Percentiles rank a stretch among this genome's conserved stretches.
Conservation (phyloP, 2,113 vertebrate species). For the Probosciger aterrimus region DNA sequence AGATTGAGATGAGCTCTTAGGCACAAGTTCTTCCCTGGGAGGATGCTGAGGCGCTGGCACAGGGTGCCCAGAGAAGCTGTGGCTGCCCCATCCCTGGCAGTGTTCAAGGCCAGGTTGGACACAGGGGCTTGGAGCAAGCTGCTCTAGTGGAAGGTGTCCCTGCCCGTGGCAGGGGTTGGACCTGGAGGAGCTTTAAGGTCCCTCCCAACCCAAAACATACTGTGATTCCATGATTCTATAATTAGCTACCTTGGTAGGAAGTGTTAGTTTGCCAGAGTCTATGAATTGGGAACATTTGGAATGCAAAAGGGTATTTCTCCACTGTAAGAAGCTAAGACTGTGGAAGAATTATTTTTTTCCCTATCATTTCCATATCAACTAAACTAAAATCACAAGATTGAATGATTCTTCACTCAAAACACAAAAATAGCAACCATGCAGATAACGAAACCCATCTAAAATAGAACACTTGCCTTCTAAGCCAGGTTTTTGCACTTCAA, state of each 20-base stretch:
- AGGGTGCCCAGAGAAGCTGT: no score
- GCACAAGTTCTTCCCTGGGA: background rate
- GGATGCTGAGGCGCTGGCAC: background rate
- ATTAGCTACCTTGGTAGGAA: background rate
- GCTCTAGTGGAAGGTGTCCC: background rate
- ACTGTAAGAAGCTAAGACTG: background rate
- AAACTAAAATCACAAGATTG: background rate
- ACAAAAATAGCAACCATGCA: background rate
- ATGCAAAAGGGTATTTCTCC: background rate
- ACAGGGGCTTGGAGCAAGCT: background rate
- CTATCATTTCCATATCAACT: background rate
- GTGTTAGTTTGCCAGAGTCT: background rate
- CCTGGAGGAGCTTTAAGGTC: background rate
- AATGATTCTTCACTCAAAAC: background rate
- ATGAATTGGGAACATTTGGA: background rate
- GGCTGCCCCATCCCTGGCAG: no score
- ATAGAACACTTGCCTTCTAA: conserved; percentile 82
- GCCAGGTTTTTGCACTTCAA: conserved; percentile 81
- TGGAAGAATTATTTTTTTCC: background rate
- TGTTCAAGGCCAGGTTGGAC: no score
- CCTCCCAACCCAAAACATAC: background rate
- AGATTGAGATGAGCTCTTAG: background rate
- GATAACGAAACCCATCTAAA: background rate
- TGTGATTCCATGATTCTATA: background rate
- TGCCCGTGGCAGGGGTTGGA: background rate